These are phyloP conservation scores for Polyodon spathula DNA, from an alignment of 2,113 vertebrate genomes.

Conservation along the genomic window DNA sequence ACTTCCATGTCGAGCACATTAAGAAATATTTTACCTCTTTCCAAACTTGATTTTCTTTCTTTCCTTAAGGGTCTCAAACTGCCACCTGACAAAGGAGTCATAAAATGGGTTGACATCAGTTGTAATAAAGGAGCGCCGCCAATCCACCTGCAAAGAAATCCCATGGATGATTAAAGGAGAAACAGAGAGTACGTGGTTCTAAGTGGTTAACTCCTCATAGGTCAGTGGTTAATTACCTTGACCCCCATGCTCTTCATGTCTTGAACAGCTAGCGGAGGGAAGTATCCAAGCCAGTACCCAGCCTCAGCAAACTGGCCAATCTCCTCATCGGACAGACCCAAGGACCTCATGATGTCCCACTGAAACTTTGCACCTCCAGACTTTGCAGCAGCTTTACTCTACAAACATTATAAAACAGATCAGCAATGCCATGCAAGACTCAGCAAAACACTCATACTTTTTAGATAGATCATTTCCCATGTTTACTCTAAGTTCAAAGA, in stretches of 20 bases:
- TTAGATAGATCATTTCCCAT: background rate
- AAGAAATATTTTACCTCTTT: too few relatives aligned
- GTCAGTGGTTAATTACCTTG: conserved; percentile 66
- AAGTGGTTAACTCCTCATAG: too few relatives aligned
- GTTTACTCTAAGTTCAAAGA: background rate
- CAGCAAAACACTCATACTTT: background rate
- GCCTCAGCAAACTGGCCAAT: conserved; percentile 78
- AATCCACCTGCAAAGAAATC: conserved; percentile 69
- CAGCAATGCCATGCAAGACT: too few relatives aligned
- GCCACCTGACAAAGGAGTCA: conserved; percentile 93
- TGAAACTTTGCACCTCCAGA: conserved; percentile 75
- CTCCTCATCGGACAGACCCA: conserved; percentile 77
- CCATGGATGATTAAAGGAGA: background rate
- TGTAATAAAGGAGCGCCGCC: conserved; percentile 92
- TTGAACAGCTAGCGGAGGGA: conserved; percentile 80
- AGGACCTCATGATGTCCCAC: conserved; percentile 90
- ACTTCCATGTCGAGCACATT: too few relatives aligned
- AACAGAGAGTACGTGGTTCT: background rate
- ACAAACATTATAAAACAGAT: conserved; percentile 9
- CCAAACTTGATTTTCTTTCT: conserved; percentile 94
- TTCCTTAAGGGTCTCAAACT: conserved; percentile 82
- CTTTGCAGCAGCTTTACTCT: conserved; percentile 93
- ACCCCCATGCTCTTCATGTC: conserved; percentile 88
- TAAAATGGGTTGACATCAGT: conserved; percentile 93
- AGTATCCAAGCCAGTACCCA: conserved; percentile 91